Evolutionary conservation across 2,888 invertebrate genomes (phyloP), one percentile per base, ranked within the genome.

Genomic region (Euphydryas editha): DNA sequence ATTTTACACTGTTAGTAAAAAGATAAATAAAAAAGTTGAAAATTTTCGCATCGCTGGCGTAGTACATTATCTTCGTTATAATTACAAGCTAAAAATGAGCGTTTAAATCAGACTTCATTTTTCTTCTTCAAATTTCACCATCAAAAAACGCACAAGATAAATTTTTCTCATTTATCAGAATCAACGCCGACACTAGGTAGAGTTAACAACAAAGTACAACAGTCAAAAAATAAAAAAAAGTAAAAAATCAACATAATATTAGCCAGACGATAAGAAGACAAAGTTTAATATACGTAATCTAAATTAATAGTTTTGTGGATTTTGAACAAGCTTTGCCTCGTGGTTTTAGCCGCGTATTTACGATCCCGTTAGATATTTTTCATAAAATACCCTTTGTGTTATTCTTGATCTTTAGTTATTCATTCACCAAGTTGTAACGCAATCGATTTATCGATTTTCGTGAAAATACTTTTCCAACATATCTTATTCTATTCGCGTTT

Each of bases 101-200:
- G n/a, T 51, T 63, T 58, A 57, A 39, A 37, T 39, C 30, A 17
- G 11, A 54, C n/a, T 17, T 54, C 63, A 54, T 59, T 64, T 30
- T 59, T 59, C 63, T 42, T 24, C 47, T 13, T 39, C 18, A 58
- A 51, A 59, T 64, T 64, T 64, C 30, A 20, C 51, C 51, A 44
- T 24, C 49, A 66, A 68, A 68, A 59, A 59, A 65, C 59, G 59
- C 57, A 59, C 51, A 55, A 68, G 62, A 68, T 68, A 68, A 62
- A 68, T 65, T 62, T 37, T 47, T 21, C 58, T 18, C 68, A 68
- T 68, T 68, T 62, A 66, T 68, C 68, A 66, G 59, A 66, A 68
- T 68, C 68, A 68, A 66, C 62, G 47, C 59, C 36, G 36, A 59
- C 65, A 47, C 61, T 57, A 64, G 42, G 62, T 62, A 30, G 24